phyloP scores from a whole-genome alignment of 2,888 invertebrate genomes.

The Coleophora deauratella region DNA sequence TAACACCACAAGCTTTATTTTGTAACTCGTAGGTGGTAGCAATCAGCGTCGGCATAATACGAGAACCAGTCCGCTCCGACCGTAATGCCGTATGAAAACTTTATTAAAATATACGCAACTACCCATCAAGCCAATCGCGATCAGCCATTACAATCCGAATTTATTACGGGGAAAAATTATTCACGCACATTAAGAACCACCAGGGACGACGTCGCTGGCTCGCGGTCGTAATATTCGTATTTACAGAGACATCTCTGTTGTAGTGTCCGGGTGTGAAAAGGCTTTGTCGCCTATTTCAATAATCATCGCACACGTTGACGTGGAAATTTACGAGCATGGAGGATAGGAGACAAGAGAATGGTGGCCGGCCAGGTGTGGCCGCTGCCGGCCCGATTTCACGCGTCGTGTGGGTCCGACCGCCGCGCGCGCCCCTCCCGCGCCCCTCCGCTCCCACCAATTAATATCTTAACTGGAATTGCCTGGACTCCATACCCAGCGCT shows the following conservation, averaged over 20 bases:
- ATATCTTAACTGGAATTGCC: constrained; percentile 62
- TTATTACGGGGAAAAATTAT: constrained; percentile 71
- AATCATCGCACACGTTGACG: constrained; percentile 71
- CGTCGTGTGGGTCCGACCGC: constrained; percentile 60
- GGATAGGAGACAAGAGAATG: constrained; percentile 61
- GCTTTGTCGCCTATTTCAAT: constrained; percentile 61
- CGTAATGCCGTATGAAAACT: constrained; percentile 39
- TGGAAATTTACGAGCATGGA: constrained; percentile 72
- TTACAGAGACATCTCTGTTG: constrained; percentile 48
- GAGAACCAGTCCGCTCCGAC: constrained; percentile 41
- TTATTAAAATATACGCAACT: constrained; percentile 54
- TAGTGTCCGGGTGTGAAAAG: constrained; percentile 56
- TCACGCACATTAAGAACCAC: constrained; percentile 58
- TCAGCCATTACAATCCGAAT: constrained; percentile 66
- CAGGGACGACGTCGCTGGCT: constrained; percentile 39
- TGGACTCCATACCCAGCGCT: constrained; percentile 34
- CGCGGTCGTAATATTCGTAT: constrained; percentile 39
- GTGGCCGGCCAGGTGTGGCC: constrained; percentile 51
- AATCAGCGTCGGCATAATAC: constrained; percentile 38
- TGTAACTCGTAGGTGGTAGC: constrained; percentile 45
- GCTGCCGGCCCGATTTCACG: constrained; percentile 68
- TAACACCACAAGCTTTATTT: constrained; percentile 34
- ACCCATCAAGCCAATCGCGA: constrained; percentile 58
- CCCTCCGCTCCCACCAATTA: constrained; percentile 47
- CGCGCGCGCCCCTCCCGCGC: constrained; percentile 21